A percentile compares a stretch with the other conserved stretches of the same genome.
Conservation (phyloP, 2,113 vertebrate species). For the Neotragus pygmaeus region DNA sequence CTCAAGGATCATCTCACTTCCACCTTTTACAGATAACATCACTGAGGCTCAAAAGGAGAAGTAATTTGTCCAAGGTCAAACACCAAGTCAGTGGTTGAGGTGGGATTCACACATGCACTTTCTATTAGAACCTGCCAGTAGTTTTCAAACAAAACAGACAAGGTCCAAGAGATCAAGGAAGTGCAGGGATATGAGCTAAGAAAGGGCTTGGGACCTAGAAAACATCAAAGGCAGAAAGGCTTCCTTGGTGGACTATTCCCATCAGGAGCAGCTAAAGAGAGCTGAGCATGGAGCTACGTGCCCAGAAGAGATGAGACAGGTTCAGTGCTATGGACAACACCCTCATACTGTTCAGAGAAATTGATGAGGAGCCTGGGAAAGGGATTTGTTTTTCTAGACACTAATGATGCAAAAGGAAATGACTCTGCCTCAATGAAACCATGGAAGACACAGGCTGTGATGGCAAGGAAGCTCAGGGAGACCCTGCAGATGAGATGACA, state of each 20-base stretch:
- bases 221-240: not conserved
- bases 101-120: not conserved
- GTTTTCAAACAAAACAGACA: not conserved
- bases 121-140: not conserved
- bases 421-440: not conserved
- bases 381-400: not conserved
- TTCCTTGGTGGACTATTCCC: not conserved
- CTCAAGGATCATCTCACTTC: not conserved
- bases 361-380: not conserved
- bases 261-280: not conserved
- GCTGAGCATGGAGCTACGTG: not conserved
- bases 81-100: not conserved
- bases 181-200: not conserved
- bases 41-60: not conserved
- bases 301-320: not conserved
- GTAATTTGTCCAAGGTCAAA: not conserved
- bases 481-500: not conserved
- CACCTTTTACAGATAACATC: not conserved
- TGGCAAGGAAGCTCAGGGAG: not conserved
- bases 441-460: not conserved
- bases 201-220: not conserved
- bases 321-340: not conserved
- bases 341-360: not conserved
- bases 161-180: not conserved
- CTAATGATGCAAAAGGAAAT: not conserved